Percentiles rank a stretch among this genome's conserved stretches.
Evolutionary conservation across 2,888 invertebrate species (phyloP).

Genomic region (Heteropelma amictum): DNA sequence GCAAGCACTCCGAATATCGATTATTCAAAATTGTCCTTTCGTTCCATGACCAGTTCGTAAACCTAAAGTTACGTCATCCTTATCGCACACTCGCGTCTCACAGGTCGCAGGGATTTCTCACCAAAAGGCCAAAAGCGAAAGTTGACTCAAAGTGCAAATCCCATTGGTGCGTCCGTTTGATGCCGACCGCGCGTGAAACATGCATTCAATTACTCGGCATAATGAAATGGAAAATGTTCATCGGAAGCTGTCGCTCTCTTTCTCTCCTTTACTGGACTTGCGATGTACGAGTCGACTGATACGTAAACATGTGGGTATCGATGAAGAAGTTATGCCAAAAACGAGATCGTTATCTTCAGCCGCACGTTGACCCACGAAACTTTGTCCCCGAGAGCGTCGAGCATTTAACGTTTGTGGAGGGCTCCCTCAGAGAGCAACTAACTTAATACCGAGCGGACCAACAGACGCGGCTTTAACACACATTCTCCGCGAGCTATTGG

Average conservation of each 20-base stretch:
- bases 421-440: not conserved
- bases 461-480: conserved; percentile 11
- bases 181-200: not conserved
- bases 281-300: too few species aligned
- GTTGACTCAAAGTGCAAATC: conserved; percentile 18
- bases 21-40: not conserved
- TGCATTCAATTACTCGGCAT: too few species aligned
- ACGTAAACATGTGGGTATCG: conserved; percentile 46
- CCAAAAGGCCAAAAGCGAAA: conserved; percentile 35
- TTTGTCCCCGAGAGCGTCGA: conserved; percentile 33
- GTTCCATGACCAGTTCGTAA: too few species aligned
- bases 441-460: not conserved
- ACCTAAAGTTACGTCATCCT: too few species aligned
- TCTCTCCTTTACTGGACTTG: not conserved
- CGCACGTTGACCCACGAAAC: conserved; percentile 46
- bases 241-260: not conserved
- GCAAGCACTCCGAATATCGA: too few species aligned
- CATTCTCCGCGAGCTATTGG: conserved; percentile 42
- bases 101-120: conserved; percentile 31
- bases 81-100: conserved; percentile 39
- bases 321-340: conserved; percentile 17
- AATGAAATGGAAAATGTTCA: too few species aligned
- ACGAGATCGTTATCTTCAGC: conserved; percentile 41
- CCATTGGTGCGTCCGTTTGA: not conserved
- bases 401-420: conserved; percentile 41